phyloP scores from a whole-genome alignment of 2,113 vertebrate species.

The Petaurus breviceps region DNA sequence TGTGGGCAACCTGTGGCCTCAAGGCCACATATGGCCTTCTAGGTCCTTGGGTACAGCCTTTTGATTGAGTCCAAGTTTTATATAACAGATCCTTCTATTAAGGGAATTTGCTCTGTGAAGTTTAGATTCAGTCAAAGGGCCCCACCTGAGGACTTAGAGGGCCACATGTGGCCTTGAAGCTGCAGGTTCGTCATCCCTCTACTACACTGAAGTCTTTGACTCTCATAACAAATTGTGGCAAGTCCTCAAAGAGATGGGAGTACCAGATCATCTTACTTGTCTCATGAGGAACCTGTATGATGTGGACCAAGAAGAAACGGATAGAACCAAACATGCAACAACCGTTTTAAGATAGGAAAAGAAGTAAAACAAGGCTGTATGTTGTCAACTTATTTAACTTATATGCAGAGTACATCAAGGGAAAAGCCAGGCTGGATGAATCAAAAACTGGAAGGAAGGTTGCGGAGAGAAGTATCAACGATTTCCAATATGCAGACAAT shows the following conservation, averaged over 20 bases:
- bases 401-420: background rate
- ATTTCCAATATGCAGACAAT: background rate
- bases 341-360: background rate
- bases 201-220: background rate
- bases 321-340: background rate
- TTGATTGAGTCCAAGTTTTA: too few relatives aligned
- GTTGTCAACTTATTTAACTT: background rate
- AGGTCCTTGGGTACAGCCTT: too few relatives aligned
- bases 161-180: too few relatives aligned
- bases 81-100: too few relatives aligned
- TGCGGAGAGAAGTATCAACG: background rate
- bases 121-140: too few relatives aligned
- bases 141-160: too few relatives aligned
- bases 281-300: background rate
- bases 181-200: too few relatives aligned
- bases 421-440: background rate
- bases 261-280: background rate
- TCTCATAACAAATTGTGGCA: background rate
- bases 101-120: too few relatives aligned
- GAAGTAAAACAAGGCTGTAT: background rate
- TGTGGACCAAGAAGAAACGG: background rate
- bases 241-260: background rate
- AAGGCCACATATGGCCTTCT: too few relatives aligned
- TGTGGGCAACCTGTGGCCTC: too few relatives aligned
- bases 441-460: background rate